phyloP scores from a whole-genome alignment of 1,140 invertebrate species.

The Diuraphis noxia region DNA sequence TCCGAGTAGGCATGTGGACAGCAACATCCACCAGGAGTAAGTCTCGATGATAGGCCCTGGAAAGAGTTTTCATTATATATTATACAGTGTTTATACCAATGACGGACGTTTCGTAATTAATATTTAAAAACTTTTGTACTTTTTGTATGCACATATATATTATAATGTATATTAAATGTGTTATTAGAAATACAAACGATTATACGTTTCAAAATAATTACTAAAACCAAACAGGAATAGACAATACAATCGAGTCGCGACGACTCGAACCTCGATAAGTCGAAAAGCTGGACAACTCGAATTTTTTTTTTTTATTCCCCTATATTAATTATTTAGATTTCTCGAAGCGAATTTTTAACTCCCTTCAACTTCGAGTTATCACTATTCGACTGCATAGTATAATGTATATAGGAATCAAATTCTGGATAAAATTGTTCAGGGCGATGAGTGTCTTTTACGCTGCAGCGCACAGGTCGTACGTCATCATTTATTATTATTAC shows the following conservation, averaged over 20 bases:
- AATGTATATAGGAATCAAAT: not conserved
- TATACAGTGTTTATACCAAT: not conserved
- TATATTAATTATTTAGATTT: too few relatives aligned
- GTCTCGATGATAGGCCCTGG: slow-evolving; percentile 41
- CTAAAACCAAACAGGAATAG: not conserved
- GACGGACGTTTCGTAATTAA: not conserved
- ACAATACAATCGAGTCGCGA: too few relatives aligned
- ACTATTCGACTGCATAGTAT: too few relatives aligned
- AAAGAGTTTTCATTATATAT: not conserved
- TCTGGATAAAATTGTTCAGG: not conserved
- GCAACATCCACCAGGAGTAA: slow-evolving; percentile 38
- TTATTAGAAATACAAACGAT: not conserved
- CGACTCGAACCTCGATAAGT: too few relatives aligned
- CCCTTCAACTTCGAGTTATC: too few relatives aligned
- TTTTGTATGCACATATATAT: not conserved
- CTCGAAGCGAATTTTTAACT: too few relatives aligned
- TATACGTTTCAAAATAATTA: not conserved
- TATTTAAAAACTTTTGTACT: not conserved
- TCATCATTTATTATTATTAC: not conserved
- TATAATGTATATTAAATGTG: not conserved
- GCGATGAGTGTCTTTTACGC: not conserved
- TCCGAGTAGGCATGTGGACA: slow-evolving; percentile 37
- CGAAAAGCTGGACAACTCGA: too few relatives aligned
- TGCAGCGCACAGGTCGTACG: not conserved
- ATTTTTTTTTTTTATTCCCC: too few relatives aligned